A percentile compares a stretch with the other conserved stretches of the same genome.
These are phyloP conservation scores for Nasonia vitripennis DNA, from an alignment of 1,140 invertebrate species.

Conservation along the genomic window DNA sequence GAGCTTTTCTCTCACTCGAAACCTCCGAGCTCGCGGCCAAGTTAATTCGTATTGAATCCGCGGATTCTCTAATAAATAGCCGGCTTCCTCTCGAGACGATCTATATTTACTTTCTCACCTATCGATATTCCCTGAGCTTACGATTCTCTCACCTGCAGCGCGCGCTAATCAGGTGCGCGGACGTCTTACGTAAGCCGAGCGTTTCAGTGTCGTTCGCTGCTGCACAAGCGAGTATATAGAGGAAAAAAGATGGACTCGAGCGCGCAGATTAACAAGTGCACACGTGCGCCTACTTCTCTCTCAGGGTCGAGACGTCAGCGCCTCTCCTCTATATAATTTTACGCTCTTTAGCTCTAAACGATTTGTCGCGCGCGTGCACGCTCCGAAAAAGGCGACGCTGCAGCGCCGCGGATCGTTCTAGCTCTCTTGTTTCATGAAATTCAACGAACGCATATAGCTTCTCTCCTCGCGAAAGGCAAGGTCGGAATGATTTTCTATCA, in stretches of 20 bases:
- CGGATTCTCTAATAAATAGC: background rate
- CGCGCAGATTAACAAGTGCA: constrained; percentile 13
- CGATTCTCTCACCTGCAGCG: background rate
- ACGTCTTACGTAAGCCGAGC: background rate
- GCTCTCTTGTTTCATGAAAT: background rate
- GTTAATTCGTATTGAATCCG: background rate
- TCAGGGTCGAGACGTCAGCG: constrained; percentile 19
- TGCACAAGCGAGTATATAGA: background rate
- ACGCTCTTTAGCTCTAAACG: background rate
- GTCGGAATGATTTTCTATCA: background rate
- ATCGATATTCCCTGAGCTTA: too few relatives aligned
- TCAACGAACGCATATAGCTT: background rate
- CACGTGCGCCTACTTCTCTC: background rate
- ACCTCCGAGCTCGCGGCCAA: background rate
- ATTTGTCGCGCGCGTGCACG: background rate
- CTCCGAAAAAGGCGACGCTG: background rate
- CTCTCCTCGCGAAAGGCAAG: background rate
- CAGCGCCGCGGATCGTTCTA: too few relatives aligned
- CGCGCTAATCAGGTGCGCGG: background rate
- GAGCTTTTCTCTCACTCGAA: background rate
- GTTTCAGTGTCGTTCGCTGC: background rate
- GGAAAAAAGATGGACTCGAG: constrained; percentile 2
- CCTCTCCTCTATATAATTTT: background rate
- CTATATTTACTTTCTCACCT: background rate
- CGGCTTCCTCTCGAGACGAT: background rate